Conservation (phyloP, 2,888 invertebrate species). For the Drosophila hamatofila region DNA sequence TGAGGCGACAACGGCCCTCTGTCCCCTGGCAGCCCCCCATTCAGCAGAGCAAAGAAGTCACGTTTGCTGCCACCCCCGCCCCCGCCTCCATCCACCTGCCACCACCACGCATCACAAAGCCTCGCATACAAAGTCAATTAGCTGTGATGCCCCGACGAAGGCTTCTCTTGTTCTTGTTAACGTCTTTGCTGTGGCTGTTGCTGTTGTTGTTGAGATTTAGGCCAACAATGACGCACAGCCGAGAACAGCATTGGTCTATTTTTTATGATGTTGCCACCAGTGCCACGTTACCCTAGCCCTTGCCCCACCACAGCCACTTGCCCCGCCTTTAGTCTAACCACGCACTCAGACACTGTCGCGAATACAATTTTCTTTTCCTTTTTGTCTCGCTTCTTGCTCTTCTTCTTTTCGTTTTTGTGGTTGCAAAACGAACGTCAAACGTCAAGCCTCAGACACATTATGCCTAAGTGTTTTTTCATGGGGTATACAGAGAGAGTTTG, state of each 20-base stretch:
- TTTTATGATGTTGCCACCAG: constrained; percentile 61
- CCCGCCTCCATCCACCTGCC: background rate
- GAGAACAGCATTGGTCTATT: constrained; percentile 62
- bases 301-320: background rate
- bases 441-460: constrained; percentile 47
- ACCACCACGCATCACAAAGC: constrained; percentile 23
- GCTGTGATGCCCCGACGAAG: constrained; percentile 68
- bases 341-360: constrained; percentile 44
- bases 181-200: constrained; percentile 19
- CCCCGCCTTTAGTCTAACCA: background rate
- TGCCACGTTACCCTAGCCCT: constrained; percentile 14
- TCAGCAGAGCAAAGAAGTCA: constrained; percentile 58
- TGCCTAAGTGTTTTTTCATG: constrained; percentile 32
- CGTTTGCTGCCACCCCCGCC: constrained; percentile 45
- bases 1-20: constrained; percentile 33
- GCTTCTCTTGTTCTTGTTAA: constrained; percentile 38
- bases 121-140: constrained; percentile 71
- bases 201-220: constrained; percentile 60
- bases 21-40: background rate
- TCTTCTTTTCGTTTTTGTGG: constrained; percentile 16
- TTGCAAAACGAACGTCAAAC: constrained; percentile 52
- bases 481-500: background rate
- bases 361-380: constrained; percentile 45
- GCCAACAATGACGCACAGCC: constrained; percentile 77
- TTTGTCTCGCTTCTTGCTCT: background rate